A percentile compares a stretch with the other conserved stretches of the same genome.
Evolutionary conservation across 1,140 invertebrate species (phyloP).

Genomic region (Holcopasites calliopsidis): DNA sequence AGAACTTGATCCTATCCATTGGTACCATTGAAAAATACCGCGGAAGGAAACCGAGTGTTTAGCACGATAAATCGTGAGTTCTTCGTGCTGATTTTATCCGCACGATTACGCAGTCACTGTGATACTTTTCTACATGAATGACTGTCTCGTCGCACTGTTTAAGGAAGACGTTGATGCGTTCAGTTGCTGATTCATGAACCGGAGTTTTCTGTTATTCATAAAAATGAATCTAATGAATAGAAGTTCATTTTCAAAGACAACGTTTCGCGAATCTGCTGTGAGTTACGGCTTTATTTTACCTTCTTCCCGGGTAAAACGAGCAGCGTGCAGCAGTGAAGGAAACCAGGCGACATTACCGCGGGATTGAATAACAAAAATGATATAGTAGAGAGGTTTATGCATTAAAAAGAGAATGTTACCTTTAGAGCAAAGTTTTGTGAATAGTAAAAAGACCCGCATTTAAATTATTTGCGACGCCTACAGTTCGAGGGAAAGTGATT

Average conservation of each 20-base stretch:
- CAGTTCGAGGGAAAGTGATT: neutral
- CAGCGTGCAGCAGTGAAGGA: slow-evolving; percentile 7
- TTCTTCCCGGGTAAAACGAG: neutral
- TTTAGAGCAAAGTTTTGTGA: no score
- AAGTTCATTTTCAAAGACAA: slow-evolving; percentile 1
- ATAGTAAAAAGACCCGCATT: no score
- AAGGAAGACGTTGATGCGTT: neutral
- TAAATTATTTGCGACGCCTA: neutral
- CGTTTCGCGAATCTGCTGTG: slow-evolving; percentile 1
- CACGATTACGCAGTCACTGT: neutral
- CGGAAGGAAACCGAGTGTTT: neutral
- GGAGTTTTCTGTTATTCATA: neutral
- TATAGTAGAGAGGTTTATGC: neutral
- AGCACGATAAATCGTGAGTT: neutral
- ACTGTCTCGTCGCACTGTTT: neutral
- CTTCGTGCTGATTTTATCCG: neutral
- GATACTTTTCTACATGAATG: neutral
- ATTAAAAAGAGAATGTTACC: neutral
- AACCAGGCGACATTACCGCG: neutral
- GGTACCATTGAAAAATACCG: no score
- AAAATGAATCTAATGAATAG: neutral
- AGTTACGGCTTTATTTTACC: neutral
- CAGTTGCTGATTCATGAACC: neutral
- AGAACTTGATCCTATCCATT: no score
- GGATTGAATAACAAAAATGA: neutral